A percentile compares a stretch with the other conserved stretches of the same genome.
Evolutionary conservation across 1,140 invertebrate species (phyloP).

Genomic region (Cherax quadricarinatus): DNA sequence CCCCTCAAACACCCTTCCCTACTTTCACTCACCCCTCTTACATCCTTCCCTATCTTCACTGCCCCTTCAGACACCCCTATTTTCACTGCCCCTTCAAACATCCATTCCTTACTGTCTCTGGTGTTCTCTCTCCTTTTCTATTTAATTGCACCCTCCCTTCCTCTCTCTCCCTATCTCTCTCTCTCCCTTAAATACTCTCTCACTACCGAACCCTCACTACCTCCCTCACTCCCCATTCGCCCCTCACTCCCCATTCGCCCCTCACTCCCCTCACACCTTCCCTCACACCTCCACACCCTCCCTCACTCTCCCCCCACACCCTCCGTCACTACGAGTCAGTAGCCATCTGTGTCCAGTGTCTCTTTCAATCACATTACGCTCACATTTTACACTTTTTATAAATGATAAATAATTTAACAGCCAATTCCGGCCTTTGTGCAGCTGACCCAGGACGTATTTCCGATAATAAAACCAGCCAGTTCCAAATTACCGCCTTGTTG

Average conservation of each 20-base stretch:
- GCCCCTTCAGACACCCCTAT: too few relatives aligned
- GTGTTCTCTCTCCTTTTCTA: not conserved
- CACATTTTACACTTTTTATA: conserved; percentile 4
- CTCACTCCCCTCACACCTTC: not conserved
- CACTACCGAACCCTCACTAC: not conserved
- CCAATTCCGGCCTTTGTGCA: not conserved
- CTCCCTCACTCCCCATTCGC: not conserved
- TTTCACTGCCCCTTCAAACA: not conserved
- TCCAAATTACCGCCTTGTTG: not conserved
- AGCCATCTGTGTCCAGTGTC: not conserved
- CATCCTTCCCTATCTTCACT: too few relatives aligned
- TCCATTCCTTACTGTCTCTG: not conserved
- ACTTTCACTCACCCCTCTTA: too few relatives aligned
- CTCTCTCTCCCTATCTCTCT: not conserved
- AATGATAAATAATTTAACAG: conserved; percentile 11
- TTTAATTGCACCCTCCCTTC: not conserved
- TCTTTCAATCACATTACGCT: not conserved
- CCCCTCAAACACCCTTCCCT: too few relatives aligned
- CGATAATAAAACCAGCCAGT: not conserved
- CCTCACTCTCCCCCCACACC: too few relatives aligned
- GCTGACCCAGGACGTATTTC: not conserved
- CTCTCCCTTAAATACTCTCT: not conserved
- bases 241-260: not conserved
- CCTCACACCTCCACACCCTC: not conserved
- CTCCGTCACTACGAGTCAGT: too few relatives aligned